Evolutionary conservation across 2,113 vertebrate genomes (phyloP).

Genomic region (Elephas maximus): DNA sequence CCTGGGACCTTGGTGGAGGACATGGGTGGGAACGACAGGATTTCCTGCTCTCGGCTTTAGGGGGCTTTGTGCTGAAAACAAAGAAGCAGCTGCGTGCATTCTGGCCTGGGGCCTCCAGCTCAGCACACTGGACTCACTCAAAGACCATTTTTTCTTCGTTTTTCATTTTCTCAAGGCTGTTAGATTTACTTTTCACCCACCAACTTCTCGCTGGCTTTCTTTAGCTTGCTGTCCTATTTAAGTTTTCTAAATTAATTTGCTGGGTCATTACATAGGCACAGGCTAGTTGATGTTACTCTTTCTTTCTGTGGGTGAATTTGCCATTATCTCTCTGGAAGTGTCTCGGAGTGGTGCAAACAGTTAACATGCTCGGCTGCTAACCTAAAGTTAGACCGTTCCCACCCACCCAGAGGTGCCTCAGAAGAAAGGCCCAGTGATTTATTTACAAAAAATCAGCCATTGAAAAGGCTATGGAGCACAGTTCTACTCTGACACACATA

Average conservation of each 20-base stretch:
- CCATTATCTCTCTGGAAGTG: background rate
- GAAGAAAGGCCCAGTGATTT: background rate
- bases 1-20: background rate
- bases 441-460: background rate
- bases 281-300: background rate
- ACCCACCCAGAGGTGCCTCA: background rate
- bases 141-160: constrained; percentile 39
- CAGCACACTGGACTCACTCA: background rate
- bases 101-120: background rate
- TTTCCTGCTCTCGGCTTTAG: constrained; percentile 73
- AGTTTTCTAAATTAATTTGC: constrained; percentile 51
- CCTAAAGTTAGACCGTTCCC: background rate
- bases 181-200: background rate
- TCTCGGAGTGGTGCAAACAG: background rate
- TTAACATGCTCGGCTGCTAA: background rate
- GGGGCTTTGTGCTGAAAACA: constrained; percentile 58
- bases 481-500: background rate
- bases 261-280: background rate
- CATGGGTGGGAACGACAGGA: constrained; percentile 66
- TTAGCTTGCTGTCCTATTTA: constrained; percentile 13
- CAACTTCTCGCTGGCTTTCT: constrained; percentile 47
- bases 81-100: background rate
- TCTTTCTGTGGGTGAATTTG: background rate
- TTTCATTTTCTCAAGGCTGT: constrained; percentile 44
- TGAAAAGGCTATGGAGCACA: background rate